A percentile compares a stretch with the other conserved stretches of the same genome.
Conservation (phyloP, 35 echinoderm and acorn worm genomes). For the Lytechinus variegatus region DNA sequence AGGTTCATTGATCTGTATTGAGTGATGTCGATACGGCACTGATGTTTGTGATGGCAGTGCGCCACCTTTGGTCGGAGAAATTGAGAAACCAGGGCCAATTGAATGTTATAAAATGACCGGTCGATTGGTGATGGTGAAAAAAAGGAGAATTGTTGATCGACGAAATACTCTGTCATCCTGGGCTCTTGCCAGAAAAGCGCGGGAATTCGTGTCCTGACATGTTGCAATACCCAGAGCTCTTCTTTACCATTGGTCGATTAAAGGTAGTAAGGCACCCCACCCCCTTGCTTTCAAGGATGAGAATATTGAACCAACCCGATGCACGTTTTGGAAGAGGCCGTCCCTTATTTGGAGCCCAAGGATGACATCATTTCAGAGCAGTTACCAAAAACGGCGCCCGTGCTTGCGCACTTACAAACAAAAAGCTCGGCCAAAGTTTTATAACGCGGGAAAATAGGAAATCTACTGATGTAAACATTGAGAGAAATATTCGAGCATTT, state of each 20-base stretch:
- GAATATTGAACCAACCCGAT: neutral
- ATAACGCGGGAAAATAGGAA: slow-evolving; percentile 40
- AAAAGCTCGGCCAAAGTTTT: slow-evolving; percentile 25
- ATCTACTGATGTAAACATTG: slow-evolving; percentile 46
- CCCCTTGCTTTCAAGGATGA: neutral
- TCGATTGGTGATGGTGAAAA: slow-evolving; percentile 34
- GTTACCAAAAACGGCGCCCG: slow-evolving; percentile 50
- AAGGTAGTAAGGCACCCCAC: neutral
- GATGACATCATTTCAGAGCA: slow-evolving; percentile 38
- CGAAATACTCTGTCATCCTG: slow-evolving; percentile 50
- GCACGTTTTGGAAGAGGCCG: slow-evolving; percentile 8
- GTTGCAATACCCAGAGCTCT: slow-evolving; percentile 40
- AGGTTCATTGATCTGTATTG: too few relatives aligned
- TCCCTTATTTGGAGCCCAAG: neutral
- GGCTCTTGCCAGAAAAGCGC: slow-evolving; percentile 47
- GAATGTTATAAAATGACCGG: slow-evolving; percentile 25
- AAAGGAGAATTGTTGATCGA: slow-evolving; percentile 8
- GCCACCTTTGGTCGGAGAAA: slow-evolving; percentile 15
- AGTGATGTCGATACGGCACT: too few relatives aligned
- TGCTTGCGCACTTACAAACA: slow-evolving; percentile 41
- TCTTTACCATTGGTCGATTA: slow-evolving; percentile 48
- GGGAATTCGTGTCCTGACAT: slow-evolving; percentile 53
- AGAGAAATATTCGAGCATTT: neutral
- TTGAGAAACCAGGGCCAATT: neutral
- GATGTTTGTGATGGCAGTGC: neutral